A percentile compares a stretch with the other conserved stretches of the same genome.
Evolutionary conservation across 35 echinoderm and acorn worm species (phyloP).

Genomic region (Hemicentrotus pulcherrimus): DNA sequence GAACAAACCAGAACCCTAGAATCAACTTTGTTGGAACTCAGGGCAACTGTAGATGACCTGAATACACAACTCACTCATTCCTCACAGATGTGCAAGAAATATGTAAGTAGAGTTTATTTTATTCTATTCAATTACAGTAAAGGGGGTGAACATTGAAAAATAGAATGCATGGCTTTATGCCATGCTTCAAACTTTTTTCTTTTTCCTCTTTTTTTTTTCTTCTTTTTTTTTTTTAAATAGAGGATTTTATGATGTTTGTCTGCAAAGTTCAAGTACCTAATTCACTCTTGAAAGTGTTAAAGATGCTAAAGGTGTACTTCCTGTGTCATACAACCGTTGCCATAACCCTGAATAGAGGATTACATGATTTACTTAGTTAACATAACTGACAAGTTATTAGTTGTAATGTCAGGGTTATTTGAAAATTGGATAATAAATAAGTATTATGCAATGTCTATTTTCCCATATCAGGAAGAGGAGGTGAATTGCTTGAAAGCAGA

Average conservation of each 20-base stretch:
- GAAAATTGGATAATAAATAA: no score
- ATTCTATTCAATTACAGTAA: not conserved
- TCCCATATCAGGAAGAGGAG: slow-evolving; percentile 58
- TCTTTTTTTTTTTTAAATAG: no score
- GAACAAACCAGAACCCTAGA: not conserved
- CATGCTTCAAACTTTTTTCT: no score
- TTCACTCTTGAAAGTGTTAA: no score
- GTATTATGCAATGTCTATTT: not conserved
- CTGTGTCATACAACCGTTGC: no score
- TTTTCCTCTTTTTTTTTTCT: not conserved
- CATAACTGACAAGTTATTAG: no score
- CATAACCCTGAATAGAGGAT: no score
- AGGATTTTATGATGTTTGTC: no score
- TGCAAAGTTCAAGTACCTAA: no score
- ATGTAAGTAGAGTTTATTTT: not conserved
- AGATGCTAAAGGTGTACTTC: no score
- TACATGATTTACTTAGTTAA: no score
- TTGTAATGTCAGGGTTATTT: no score
- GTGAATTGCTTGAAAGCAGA: slow-evolving; percentile 64
- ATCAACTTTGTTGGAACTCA: not conserved
- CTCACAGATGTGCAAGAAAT: not conserved
- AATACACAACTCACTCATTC: not conserved
- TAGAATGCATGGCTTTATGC: not conserved
- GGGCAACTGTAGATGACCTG: not conserved
- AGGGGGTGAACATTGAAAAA: not conserved